phyloP scores from a whole-genome alignment of 2,888 invertebrate species.

The Microctonus brassicae region DNA sequence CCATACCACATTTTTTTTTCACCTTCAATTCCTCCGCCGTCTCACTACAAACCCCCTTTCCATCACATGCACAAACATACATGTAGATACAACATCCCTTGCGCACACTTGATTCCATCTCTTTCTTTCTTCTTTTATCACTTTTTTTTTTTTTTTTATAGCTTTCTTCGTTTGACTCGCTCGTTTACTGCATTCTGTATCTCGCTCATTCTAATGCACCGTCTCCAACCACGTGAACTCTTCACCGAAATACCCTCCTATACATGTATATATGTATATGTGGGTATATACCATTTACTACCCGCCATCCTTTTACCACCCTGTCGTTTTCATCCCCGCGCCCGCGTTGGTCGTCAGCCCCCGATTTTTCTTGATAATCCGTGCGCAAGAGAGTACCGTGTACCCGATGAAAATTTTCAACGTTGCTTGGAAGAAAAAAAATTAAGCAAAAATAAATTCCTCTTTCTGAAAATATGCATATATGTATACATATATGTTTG shows the following conservation, averaged over 20 bases:
- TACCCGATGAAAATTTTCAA: slow-evolving; percentile 9
- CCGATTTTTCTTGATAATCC: slow-evolving; percentile 49
- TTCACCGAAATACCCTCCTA: slow-evolving; percentile 56
- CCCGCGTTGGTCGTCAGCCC: slow-evolving; percentile 17
- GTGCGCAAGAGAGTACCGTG: slow-evolving; percentile 25
- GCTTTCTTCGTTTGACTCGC: slow-evolving; percentile 3
- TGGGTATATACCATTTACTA: no score
- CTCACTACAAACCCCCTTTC: slow-evolving; percentile 36
- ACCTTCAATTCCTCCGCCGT: slow-evolving; percentile 27
- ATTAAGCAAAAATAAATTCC: neutral
- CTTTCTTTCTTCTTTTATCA: neutral
- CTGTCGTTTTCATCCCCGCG: slow-evolving; percentile 16
- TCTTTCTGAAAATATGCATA: no score
- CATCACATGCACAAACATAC: slow-evolving; percentile 51
- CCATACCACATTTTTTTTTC: slow-evolving; percentile 37
- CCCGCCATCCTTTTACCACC: slow-evolving; percentile 38
- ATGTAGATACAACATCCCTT: slow-evolving; percentile 3
- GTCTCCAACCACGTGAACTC: slow-evolving; percentile 44
- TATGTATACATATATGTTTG: no score
- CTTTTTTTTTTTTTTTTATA: neutral
- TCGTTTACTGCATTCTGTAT: neutral
- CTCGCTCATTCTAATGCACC: slow-evolving; percentile 55
- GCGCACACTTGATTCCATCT: slow-evolving; percentile 17
- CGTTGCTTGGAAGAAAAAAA: neutral
- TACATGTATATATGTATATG: no score